phyloP scores from a whole-genome alignment of 2,113 vertebrate genomes.

The Nerophis lumbriciformis region DNA sequence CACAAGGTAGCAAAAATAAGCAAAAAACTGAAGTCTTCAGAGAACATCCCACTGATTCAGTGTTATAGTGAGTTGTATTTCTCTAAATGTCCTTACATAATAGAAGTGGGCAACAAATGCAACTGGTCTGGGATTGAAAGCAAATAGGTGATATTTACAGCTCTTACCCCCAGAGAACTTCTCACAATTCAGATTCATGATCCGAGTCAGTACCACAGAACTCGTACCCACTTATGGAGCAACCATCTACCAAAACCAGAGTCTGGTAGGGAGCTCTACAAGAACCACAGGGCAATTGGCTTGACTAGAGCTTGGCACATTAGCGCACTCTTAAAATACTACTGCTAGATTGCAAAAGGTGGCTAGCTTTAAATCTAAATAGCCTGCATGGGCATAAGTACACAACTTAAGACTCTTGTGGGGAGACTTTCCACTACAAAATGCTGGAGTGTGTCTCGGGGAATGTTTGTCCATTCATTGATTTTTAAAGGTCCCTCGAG shows the following conservation, averaged over 20 bases:
- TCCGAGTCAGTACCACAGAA: slow-evolving; percentile 39
- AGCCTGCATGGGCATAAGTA: background rate
- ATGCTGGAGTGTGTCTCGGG: background rate
- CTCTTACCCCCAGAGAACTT: slow-evolving; percentile 13
- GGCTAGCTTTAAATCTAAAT: slow-evolving; percentile 25
- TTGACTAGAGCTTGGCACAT: slow-evolving; percentile 47
- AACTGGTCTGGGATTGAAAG: slow-evolving; percentile 25
- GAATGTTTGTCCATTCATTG: background rate
- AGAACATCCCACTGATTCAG: too few species aligned
- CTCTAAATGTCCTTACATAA: too few species aligned
- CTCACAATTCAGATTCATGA: slow-evolving; percentile 30
- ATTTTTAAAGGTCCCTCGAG: background rate
- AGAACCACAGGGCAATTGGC: slow-evolving; percentile 46
- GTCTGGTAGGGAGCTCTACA: slow-evolving; percentile 27
- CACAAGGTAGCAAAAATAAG: too few species aligned
- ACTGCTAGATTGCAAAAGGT: slow-evolving; percentile 40
- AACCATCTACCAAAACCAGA: slow-evolving; percentile 34
- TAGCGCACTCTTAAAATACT: slow-evolving; percentile 47
- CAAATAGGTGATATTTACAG: slow-evolving; percentile 30
- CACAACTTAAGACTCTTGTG: background rate
- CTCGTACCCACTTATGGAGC: slow-evolving; percentile 44
- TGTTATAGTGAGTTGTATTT: too few species aligned
- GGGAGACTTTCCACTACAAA: background rate
- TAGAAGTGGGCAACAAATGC: background rate
- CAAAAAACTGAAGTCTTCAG: too few species aligned